These are phyloP conservation scores for Gonatopus flavifemur DNA, from an alignment of 1,140 invertebrate species.

Conservation along the genomic window DNA sequence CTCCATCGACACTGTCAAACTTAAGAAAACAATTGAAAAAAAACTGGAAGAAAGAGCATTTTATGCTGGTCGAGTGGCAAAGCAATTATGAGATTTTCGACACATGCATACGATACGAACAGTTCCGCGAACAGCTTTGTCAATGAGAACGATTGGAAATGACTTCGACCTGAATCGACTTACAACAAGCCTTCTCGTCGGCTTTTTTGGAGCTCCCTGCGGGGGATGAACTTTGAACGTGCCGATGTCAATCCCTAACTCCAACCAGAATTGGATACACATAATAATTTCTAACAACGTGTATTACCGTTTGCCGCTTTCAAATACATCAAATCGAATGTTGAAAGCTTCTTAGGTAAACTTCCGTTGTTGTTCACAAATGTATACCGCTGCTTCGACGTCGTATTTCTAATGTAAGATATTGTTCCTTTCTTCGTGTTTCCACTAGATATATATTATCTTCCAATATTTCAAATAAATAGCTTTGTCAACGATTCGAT, in stretches of 20 bases:
- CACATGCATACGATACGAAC: constrained; percentile 15
- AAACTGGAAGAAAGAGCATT: no score
- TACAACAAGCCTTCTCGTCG: constrained; percentile 25
- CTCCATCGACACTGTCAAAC: neutral
- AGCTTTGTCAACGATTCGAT: no score
- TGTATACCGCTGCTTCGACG: neutral
- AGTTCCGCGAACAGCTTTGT: constrained; percentile 41
- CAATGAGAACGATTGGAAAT: constrained; percentile 17
- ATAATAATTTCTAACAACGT: neutral
- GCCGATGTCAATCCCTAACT: constrained; percentile 43
- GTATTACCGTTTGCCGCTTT: neutral
- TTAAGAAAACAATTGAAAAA: no score
- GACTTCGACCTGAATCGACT: constrained; percentile 16
- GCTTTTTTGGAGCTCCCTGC: constrained; percentile 36
- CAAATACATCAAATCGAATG: neutral
- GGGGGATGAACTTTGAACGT: constrained; percentile 37
- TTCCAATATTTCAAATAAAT: no score
- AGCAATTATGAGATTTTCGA: constrained; percentile 11
- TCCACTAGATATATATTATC: no score
- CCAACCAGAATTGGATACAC: neutral
- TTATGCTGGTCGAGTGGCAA: neutral
- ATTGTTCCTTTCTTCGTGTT: no score
- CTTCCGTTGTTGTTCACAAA: neutral
- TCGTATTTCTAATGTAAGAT: neutral
- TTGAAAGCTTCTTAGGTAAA: neutral